phyloP scores from a whole-genome alignment of 2,113 vertebrate genomes.

The Plestiodon gilberti region DNA sequence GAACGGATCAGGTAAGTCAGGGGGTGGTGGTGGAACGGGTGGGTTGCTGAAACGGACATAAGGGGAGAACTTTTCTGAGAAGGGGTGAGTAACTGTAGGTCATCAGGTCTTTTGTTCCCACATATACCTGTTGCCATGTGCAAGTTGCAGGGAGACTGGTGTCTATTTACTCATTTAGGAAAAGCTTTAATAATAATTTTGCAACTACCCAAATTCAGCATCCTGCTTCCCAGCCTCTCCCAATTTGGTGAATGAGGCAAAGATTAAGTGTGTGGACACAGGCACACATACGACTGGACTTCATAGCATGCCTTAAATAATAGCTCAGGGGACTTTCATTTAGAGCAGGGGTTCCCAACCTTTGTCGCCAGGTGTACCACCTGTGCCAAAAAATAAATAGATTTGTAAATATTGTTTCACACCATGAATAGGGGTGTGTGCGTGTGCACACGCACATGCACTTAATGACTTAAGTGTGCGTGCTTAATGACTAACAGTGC shows the following conservation, averaged over 20 bases:
- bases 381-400: no score
- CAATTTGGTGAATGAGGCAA: no score
- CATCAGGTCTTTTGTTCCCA: not conserved
- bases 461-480: no score
- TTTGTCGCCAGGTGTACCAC: no score
- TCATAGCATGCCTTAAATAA: not conserved
- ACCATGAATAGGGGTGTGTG: no score
- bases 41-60: not conserved
- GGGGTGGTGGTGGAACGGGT: not conserved
- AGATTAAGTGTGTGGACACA: not conserved
- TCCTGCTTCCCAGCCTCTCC: not conserved
- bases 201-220: not conserved
- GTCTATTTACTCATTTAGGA: no score
- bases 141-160: not conserved
- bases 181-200: not conserved
- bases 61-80: not conserved
- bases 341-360: no score
- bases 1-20: constrained; percentile 63
- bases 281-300: not conserved
- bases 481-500: no score
- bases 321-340: not conserved
- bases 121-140: not conserved
- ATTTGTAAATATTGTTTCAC: no score
- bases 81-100: not conserved
- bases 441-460: no score